Base-by-base conservation (phyloP, 2,888 invertebrate genomes). In the Watsonalla binaria region DNA sequence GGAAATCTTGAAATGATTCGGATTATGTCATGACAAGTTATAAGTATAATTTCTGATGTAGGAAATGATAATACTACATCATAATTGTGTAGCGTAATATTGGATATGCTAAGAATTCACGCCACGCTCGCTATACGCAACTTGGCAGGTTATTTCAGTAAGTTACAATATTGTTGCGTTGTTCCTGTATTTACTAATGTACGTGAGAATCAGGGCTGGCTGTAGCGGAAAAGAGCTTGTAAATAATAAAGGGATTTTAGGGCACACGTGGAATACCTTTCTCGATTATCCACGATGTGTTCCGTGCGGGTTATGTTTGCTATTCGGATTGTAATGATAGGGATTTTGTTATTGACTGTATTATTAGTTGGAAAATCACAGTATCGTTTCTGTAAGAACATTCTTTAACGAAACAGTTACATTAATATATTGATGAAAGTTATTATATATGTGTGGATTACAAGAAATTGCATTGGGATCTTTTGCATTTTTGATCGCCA, bases 201-300 rank as follows among this genome's bases (percentile, higher is more conserved):
- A 61, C 66, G 63, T 70, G 68, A 66, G 72, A 79, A 79, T 79
- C 77, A 77, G 72, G 76, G 70, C 65, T 62, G 72, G 72, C 75
- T 77, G 76, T 78, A 71, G 74, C 66, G 70, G 72, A 78, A 73
- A 80, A 79, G 77, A 64, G 66, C 72, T 71, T 76, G 78, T 79
- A 77, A 80, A 80, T 80, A 80, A 80, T 80, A 76, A 76, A 78
- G 66, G 65, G 69, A 67, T 69, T 70, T 68, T 50, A 59, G 62
- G 62, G 57, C 63, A 60, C 68, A 68, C 66, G 66, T 67, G 64
- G 59, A 70, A 63, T 42, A 59, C 66, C 64, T 69, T 70, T 68
- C 65, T 70, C 61, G 59, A 65, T 66, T 66, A 64, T 63, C 8
- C 42, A 11, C 42, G 11, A 42, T 42, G 11, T 42, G 42, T 42